A percentile compares a stretch with the other conserved stretches of the same genome.
phyloP scores from a whole-genome alignment of 2,113 vertebrate species.

The Anser cygnoides region DNA sequence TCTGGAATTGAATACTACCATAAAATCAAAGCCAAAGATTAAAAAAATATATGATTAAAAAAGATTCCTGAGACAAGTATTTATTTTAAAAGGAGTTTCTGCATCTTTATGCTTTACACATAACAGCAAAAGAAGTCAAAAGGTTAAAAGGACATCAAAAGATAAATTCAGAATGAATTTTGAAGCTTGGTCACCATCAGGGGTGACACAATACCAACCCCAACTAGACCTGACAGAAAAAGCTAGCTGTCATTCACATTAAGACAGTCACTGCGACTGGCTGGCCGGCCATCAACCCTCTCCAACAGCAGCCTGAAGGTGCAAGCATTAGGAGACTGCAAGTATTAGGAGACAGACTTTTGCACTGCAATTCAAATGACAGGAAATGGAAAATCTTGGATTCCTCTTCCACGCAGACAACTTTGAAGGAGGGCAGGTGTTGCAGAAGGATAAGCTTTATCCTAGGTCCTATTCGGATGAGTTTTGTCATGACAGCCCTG shows the following conservation, averaged over 20 bases:
- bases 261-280: background rate
- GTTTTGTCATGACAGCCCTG: background rate
- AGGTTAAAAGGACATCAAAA: slow-evolving; percentile 32
- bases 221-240: background rate
- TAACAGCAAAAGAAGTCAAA: slow-evolving; percentile 11
- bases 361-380: background rate
- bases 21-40: slow-evolving; percentile 67
- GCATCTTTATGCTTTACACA: background rate
- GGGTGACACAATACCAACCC: background rate
- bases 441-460: background rate
- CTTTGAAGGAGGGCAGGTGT: background rate
- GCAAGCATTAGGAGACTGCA: background rate
- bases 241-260: background rate
- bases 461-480: background rate
- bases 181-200: background rate
- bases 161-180: background rate
- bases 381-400: background rate
- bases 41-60: slow-evolving; percentile 14
- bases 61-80: slow-evolving; percentile 8
- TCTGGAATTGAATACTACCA: slow-evolving; percentile 43
- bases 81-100: slow-evolving; percentile 7
- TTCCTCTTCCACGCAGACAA: background rate
- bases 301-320: background rate
- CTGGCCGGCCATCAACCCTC: background rate
- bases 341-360: background rate